These are phyloP conservation scores for Heterodera schachtii DNA, from an alignment of 1,140 invertebrate species.

Conservation along the genomic window DNA sequence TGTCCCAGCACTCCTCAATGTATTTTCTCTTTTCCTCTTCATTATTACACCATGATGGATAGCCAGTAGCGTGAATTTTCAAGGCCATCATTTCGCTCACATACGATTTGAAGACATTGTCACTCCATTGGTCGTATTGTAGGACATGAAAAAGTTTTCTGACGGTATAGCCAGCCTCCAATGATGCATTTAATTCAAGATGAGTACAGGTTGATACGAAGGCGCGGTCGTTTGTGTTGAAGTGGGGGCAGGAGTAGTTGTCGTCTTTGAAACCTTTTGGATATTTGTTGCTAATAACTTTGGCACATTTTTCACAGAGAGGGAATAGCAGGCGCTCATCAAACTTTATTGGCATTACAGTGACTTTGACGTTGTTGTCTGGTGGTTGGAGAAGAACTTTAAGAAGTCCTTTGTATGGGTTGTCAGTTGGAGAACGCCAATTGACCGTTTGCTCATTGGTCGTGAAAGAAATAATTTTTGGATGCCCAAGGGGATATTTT, in stretches of 20 bases:
- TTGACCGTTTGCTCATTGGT: slow-evolving; percentile 6
- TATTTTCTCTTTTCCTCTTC: neutral
- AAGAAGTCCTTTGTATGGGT: slow-evolving; percentile 9
- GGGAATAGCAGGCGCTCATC: slow-evolving; percentile 13
- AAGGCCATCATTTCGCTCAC: slow-evolving; percentile 4
- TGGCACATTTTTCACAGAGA: slow-evolving; percentile 5
- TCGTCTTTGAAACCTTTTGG: neutral
- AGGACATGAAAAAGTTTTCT: slow-evolving; percentile 6
- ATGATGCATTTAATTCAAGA: slow-evolving; percentile 1
- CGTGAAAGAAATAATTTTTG: neutral
- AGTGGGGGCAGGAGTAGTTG: slow-evolving; percentile 1
- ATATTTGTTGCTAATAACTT: neutral
- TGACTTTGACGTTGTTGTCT: slow-evolving; percentile 1
- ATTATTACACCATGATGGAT: neutral
- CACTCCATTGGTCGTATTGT: slow-evolving; percentile 8
- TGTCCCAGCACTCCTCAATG: neutral
- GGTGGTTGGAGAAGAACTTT: slow-evolving; percentile 16
- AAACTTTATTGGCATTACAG: slow-evolving; percentile 23
- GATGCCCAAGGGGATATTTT: slow-evolving; percentile 4
- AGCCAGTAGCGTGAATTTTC: slow-evolving; percentile 13
- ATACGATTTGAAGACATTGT: neutral
- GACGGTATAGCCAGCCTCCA: slow-evolving; percentile 9
- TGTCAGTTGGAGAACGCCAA: neutral
- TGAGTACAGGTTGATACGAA: slow-evolving; percentile 1
- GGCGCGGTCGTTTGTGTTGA: neutral